phyloP scores from a whole-genome alignment of 1,140 invertebrate species.

The Battus philenor region DNA sequence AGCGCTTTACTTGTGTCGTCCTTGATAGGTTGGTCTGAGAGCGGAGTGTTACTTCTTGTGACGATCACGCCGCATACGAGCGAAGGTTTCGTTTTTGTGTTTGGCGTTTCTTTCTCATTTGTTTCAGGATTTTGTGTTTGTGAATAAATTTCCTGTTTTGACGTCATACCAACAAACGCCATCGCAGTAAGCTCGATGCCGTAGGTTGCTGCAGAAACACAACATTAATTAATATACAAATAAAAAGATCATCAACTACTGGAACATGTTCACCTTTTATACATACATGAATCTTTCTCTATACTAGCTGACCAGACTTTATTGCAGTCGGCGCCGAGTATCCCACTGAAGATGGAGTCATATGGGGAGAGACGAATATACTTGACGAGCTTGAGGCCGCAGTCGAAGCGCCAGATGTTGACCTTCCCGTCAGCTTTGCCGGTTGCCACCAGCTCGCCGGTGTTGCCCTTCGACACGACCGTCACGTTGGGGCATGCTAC shows the following conservation, averaged over 20 bases:
- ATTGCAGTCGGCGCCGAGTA: slow-evolving; percentile 55
- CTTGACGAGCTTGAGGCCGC: slow-evolving; percentile 80
- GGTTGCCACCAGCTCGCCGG: slow-evolving; percentile 83
- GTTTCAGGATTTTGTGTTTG: slow-evolving; percentile 47
- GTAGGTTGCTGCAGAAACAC: slow-evolving; percentile 49
- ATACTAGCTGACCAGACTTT: slow-evolving; percentile 70
- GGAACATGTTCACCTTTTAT: slow-evolving; percentile 1
- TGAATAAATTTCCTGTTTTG: slow-evolving; percentile 46
- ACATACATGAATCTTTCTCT: slow-evolving; percentile 68
- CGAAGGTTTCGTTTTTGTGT: slow-evolving; percentile 51
- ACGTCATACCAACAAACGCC: slow-evolving; percentile 61
- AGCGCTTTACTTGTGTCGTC: slow-evolving; percentile 61
- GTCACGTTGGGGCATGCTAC: slow-evolving; percentile 72
- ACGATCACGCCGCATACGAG: slow-evolving; percentile 58
- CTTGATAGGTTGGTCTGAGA: slow-evolving; percentile 49
- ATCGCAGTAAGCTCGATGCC: slow-evolving; percentile 59
- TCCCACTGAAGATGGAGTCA: slow-evolving; percentile 67
- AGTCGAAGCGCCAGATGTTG: slow-evolving; percentile 84
- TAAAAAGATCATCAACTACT: neutral
- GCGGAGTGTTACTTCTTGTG: slow-evolving; percentile 39
- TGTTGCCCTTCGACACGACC: slow-evolving; percentile 78
- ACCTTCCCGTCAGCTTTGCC: slow-evolving; percentile 76
- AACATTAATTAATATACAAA: slow-evolving; percentile 7
- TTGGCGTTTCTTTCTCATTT: slow-evolving; percentile 47
- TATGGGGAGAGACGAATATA: slow-evolving; percentile 62